Conservation (phyloP, 2,797 vertebrate genomes). For the Atherinosoma microstoma region DNA sequence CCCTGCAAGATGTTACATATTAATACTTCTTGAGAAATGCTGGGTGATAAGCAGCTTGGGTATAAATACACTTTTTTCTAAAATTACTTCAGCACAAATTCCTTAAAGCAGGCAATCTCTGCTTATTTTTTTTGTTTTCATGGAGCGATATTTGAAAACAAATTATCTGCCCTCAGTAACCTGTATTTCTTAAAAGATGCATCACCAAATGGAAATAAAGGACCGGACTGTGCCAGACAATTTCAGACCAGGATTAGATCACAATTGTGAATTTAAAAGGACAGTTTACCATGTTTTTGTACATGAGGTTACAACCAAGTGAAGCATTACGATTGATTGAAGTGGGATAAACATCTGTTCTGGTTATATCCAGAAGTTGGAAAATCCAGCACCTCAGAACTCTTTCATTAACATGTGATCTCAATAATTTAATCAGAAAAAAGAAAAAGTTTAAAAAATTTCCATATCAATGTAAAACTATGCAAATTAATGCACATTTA, state of each 20-base stretch:
- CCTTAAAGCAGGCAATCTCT: slow-evolving; percentile 53
- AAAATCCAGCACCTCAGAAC: neutral
- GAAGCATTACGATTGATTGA: neutral
- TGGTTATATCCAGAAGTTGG: neutral
- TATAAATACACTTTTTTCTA: slow-evolving; percentile 69
- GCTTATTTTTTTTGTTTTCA: slow-evolving; percentile 53
- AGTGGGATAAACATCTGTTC: neutral
- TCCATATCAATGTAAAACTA: too few relatives aligned
- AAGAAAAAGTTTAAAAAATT: too few relatives aligned
- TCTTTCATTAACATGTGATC: neutral
- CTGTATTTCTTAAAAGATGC: slow-evolving; percentile 35
- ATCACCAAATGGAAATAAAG: slow-evolving; percentile 19
- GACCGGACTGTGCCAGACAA: neutral
- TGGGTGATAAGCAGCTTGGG: slow-evolving; percentile 69
- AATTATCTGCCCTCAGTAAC: slow-evolving; percentile 58
- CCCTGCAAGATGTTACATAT: slow-evolving; percentile 81
- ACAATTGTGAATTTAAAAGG: neutral
- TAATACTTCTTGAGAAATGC: slow-evolving; percentile 79
- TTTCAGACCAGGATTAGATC: neutral
- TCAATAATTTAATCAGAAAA: neutral
- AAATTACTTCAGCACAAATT: slow-evolving; percentile 60
- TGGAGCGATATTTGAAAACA: slow-evolving; percentile 52
- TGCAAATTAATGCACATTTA: too few relatives aligned
- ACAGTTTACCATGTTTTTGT: neutral
- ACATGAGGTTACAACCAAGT: neutral